phyloP scores from a whole-genome alignment of 2,113 vertebrate genomes.

The Prionailurus bengalensis region DNA sequence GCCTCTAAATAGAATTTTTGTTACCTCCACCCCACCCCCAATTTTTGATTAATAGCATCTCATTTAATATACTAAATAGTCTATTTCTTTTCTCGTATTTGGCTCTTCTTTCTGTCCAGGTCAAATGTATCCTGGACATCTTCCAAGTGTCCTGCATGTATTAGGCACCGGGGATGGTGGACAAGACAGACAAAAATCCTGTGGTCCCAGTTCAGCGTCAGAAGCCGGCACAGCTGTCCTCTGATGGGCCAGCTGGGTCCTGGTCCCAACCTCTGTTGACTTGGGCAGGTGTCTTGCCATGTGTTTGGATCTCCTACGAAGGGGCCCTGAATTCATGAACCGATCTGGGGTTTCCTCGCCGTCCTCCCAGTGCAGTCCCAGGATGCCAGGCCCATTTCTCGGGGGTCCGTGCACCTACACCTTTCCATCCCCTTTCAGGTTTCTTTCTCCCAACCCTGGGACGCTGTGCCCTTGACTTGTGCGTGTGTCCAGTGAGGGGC shows the following conservation, averaged over 20 bases:
- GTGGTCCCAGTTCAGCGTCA: neutral
- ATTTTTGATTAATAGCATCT: too few relatives aligned
- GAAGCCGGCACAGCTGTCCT: neutral
- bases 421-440: neutral
- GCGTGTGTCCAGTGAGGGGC: rapidly evolving
- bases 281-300: neutral
- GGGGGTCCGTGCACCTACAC: rapidly evolving
- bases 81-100: neutral
- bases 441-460: neutral
- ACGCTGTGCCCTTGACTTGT: neutral
- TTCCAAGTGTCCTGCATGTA: too few relatives aligned
- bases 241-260: rapidly evolving
- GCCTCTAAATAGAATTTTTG: neutral
- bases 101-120: neutral
- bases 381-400: too few relatives aligned
- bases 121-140: neutral
- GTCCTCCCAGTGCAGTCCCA: too few relatives aligned
- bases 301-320: neutral
- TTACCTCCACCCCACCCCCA: neutral
- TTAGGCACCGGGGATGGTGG: rapidly evolving
- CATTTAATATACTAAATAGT: neutral
- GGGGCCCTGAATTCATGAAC: neutral
- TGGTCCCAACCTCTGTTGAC: neutral
- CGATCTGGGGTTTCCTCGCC: neutral
- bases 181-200: rapidly evolving